Evolutionary conservation across 53 echinoderm and acorn worm genomes (phyloP).

Genomic region (Apostichopus leukothele): DNA sequence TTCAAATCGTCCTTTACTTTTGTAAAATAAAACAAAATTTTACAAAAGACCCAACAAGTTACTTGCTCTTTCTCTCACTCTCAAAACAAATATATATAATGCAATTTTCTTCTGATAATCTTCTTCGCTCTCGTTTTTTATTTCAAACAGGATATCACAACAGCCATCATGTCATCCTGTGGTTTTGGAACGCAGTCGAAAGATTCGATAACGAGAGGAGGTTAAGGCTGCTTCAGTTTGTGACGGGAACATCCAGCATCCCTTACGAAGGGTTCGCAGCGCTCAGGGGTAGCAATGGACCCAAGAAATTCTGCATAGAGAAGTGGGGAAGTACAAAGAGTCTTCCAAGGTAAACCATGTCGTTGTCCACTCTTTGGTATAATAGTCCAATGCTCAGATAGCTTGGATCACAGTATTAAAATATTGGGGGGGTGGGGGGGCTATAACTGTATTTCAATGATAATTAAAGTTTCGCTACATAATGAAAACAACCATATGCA

Average conservation of each 20-base stretch:
- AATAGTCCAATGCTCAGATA: neutral
- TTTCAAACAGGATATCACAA: conserved; percentile 79
- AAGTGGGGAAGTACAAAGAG: conserved; percentile 94
- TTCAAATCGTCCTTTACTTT: too few species aligned
- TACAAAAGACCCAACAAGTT: too few species aligned
- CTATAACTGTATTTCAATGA: too few species aligned
- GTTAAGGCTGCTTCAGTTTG: conserved; percentile 92
- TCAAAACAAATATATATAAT: too few species aligned
- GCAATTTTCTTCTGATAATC: too few species aligned
- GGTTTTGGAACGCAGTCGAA: conserved; percentile 99
- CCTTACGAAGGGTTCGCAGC: conserved; percentile 99
- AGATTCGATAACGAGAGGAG: conserved; percentile 93
- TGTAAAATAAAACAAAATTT: too few species aligned
- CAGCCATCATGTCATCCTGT: conserved; percentile 87
- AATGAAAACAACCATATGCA: too few species aligned
- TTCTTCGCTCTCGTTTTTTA: neutral
- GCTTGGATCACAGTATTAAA: too few species aligned
- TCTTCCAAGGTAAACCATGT: conserved; percentile 72
- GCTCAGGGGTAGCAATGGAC: conserved; percentile 94
- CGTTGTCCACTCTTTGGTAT: neutral
- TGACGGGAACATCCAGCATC: conserved; percentile 97
- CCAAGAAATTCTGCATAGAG: conserved; percentile 96
- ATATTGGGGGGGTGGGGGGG: too few species aligned
- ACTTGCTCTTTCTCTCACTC: too few species aligned
- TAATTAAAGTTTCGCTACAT: too few species aligned